Evolutionary conservation across 2,888 invertebrate species (phyloP), one percentile per base, ranked within the genome.

Genomic region (Papilio gigon): DNA sequence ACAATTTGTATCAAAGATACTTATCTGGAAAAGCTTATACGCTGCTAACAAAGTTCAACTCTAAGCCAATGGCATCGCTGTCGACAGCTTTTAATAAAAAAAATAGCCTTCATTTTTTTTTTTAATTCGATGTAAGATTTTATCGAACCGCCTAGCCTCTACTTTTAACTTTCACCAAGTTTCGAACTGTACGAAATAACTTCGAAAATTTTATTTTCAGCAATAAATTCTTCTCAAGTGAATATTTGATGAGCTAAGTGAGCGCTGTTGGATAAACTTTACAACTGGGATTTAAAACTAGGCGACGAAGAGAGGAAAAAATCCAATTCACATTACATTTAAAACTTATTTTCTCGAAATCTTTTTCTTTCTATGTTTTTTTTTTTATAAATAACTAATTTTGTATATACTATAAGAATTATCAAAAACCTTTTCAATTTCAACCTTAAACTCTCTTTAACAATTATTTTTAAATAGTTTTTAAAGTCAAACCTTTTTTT

Each of bases 171-270:
- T 27, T 30, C 27, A 27, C n/a, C n/a, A 27, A 27, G 53, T 53
- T 50, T 25, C 25, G 25, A 50, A 50, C 8, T 53, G n/a, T n/a
- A n/a, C 27, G 27, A 27, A 53, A 53, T 53, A 30, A 40, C 14
- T 8, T 37, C 40, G 25, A 14, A 60, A 60, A 25, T 60, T 37
- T 40, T 40, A 60, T 60, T 60, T 60, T 37, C 22, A 25, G 40
- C 37, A 60, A 60, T 60, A 60, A 53, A 37, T 60, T 60, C 37
- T 60, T 40, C 22, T 37, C n/a, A 40, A 37, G 22, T 60, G 59
- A 60, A 60, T 60, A 60, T 60, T 60, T 60, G 37, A 60, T 37
- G 22, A 60, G 22, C 12, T 37, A 60, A 53, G 22, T 53, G 27
- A n/a, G 27, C 27, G n/a, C 5, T 30, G 14, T 17, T 42, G 1